A percentile compares a stretch with the other conserved stretches of the same genome.
These are phyloP conservation scores for Phymatocera aterrima DNA, from an alignment of 2,888 invertebrate species.

Conservation along the genomic window DNA sequence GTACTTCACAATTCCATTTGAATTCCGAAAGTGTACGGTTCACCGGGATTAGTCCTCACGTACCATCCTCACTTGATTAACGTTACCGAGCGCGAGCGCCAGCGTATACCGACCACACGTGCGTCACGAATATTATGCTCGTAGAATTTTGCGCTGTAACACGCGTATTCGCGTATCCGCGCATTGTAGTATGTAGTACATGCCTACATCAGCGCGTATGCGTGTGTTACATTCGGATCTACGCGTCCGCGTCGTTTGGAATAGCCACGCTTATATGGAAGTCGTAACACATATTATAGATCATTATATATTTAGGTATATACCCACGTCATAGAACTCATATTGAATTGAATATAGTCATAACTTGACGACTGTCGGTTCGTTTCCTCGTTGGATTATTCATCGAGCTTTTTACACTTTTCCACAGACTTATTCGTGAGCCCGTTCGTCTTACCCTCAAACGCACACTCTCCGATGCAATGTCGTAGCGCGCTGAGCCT, in stretches of 20 bases:
- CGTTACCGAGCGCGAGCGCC: not conserved
- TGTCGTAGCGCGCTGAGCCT: not conserved
- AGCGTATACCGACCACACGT: not conserved
- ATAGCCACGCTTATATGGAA: too few relatives aligned
- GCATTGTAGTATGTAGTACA: not conserved
- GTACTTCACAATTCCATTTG: constrained; percentile 8
- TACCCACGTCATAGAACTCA: too few relatives aligned
- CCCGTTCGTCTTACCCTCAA: not conserved
- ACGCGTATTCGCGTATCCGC: too few relatives aligned
- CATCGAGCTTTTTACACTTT: not conserved
- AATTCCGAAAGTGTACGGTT: constrained; percentile 8
- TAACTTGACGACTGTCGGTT: not conserved
- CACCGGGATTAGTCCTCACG: not conserved
- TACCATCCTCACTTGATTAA: constrained; percentile 10
- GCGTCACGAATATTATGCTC: not conserved
- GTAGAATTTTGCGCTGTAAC: not conserved
- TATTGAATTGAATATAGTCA: too few relatives aligned
- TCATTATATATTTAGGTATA: too few relatives aligned
- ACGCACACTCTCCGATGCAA: not conserved
- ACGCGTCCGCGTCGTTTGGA: too few relatives aligned
- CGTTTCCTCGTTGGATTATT: not conserved
- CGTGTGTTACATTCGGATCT: not conserved
- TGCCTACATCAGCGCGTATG: not conserved
- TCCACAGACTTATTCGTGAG: not conserved
- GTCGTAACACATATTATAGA: too few relatives aligned